Conservation (phyloP, 37 sponge, comb jelly and placozoan species). For the Spongia lamella region DNA sequence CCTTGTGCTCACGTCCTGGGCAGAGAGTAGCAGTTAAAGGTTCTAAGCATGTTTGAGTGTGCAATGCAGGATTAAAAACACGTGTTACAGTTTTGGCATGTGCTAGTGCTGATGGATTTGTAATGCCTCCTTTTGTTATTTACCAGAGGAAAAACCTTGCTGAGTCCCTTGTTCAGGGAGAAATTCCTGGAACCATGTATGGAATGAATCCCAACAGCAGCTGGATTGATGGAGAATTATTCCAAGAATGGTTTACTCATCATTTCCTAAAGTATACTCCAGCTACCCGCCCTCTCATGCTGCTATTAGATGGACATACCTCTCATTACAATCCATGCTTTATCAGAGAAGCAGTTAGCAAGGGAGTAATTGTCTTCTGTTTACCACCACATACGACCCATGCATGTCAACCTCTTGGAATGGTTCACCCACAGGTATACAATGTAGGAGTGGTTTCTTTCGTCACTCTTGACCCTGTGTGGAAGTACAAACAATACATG, state of each 20-base stretch:
- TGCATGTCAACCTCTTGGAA: slow-evolving; percentile 39
- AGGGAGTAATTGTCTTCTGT: slow-evolving; percentile 36
- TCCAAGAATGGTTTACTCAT: slow-evolving; percentile 30
- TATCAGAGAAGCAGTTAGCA: slow-evolving; percentile 17
- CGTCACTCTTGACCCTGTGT: too few species aligned
- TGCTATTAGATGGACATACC: slow-evolving; percentile 47
- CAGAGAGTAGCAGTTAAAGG: slow-evolving; percentile 25
- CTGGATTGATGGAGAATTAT: slow-evolving; percentile 34
- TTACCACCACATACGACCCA: slow-evolving; percentile 23
- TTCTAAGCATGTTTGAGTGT: slow-evolving; percentile 31
- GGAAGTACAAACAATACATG: too few species aligned
- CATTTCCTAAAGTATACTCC: slow-evolving; percentile 44
- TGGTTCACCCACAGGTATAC: too few species aligned
- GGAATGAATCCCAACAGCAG: slow-evolving; percentile 10
- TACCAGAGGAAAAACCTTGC: slow-evolving; percentile 2
- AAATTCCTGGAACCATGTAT: slow-evolving; percentile 51
- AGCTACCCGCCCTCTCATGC: slow-evolving; percentile 14
- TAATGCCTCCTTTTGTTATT: slow-evolving; percentile 54
- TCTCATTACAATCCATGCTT: slow-evolving; percentile 29
- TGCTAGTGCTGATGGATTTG: slow-evolving; percentile 39
- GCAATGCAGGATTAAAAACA: slow-evolving; percentile 33
- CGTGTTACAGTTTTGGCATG: too few species aligned
- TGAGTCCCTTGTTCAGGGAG: slow-evolving; percentile 1
- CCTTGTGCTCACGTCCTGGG: slow-evolving; percentile 26
- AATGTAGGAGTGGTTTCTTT: too few species aligned